Conservation (phyloP, 2,113 vertebrate species). For the Trichechus manatus region DNA sequence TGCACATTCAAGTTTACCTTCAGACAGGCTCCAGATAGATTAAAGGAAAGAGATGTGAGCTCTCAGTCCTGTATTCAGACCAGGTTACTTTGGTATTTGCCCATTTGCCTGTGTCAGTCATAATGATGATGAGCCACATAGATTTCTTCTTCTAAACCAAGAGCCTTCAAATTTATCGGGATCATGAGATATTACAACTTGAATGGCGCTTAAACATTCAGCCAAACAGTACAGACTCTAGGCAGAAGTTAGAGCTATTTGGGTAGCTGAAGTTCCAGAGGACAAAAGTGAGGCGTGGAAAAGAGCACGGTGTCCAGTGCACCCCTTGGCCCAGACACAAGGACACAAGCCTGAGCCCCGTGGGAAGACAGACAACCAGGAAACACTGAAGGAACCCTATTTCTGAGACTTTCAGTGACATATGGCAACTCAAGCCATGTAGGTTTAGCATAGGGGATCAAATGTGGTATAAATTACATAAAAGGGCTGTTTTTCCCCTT, state of each 20-base stretch:
- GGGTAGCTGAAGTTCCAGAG: neutral
- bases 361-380: neutral
- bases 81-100: neutral
- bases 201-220: neutral
- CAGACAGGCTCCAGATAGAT: neutral
- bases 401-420: neutral
- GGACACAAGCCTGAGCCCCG: neutral
- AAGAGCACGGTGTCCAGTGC: neutral
- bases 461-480: rapidly evolving
- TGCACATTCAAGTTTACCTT: neutral
- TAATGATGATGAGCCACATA: neutral
- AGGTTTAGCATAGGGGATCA: rapidly evolving
- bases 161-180: neutral
- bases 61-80: neutral
- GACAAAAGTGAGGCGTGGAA: neutral
- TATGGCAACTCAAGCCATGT: neutral
- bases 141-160: neutral
- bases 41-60: neutral
- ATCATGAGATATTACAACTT: neutral
- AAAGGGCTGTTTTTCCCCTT: neutral
- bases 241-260: neutral
- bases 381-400: neutral
- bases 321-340: neutral
- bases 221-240: neutral
- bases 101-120: neutral